These are phyloP conservation scores for Ctenodactylus gundi DNA, from an alignment of 2,113 vertebrate genomes.

Conservation along the genomic window DNA sequence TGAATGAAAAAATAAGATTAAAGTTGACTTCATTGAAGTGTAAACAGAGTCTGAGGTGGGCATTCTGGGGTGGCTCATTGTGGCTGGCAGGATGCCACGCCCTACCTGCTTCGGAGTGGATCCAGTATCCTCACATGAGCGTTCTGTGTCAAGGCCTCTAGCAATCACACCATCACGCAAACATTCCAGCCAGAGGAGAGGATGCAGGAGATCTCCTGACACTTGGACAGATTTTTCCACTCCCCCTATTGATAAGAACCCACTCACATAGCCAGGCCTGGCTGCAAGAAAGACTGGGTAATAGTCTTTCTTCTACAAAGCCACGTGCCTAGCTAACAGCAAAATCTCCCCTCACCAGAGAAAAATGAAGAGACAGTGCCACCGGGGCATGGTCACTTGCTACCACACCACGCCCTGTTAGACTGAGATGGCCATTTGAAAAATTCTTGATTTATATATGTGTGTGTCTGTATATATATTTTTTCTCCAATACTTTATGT, in stretches of 20 bases:
- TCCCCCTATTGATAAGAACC: neutral
- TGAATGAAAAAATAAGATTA: neutral
- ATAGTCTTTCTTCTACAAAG: neutral
- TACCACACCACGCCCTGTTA: neutral
- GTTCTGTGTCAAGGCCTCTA: rapidly evolving
- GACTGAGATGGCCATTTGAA: neutral
- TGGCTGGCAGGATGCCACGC: rapidly evolving
- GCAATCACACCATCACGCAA: rapidly evolving
- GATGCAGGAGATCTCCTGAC: neutral
- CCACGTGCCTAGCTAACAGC: no score
- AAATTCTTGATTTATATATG: neutral
- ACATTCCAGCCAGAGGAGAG: neutral
- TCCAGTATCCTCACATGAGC: neutral
- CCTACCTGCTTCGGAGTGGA: rapidly evolving
- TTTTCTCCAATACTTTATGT: neutral
- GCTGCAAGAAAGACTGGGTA: neutral
- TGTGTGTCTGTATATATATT: neutral
- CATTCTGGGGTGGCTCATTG: rapidly evolving
- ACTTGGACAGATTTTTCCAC: neutral
- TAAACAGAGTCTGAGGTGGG: neutral
- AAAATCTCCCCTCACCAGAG: neutral
- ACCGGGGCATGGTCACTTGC: no score
- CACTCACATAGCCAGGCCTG: no score
- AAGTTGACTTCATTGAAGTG: neutral
- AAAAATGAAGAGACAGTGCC: neutral